Evolutionary conservation across 1,140 invertebrate species (phyloP).

Genomic region (Drosophila chauvacae): DNA sequence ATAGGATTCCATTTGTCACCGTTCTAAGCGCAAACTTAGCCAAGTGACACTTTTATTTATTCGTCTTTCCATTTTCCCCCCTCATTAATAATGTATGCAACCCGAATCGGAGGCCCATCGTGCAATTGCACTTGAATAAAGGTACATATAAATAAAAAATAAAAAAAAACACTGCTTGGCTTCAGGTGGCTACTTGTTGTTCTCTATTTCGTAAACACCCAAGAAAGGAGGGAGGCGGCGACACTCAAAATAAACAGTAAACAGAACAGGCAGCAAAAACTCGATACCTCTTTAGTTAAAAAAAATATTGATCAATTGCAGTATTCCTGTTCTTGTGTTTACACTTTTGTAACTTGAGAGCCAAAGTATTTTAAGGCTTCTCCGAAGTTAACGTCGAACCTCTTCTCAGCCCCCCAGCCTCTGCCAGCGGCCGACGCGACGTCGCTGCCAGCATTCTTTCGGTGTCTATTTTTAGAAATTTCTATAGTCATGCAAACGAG

Average conservation of each 20-base stretch:
- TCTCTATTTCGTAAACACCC: neutral
- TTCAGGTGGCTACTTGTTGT: slow-evolving; percentile 18
- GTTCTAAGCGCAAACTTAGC: slow-evolving; percentile 27
- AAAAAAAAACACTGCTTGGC: slow-evolving; percentile 28
- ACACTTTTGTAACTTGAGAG: neutral
- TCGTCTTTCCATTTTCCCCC: slow-evolving; percentile 8
- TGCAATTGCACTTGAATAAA: slow-evolving; percentile 20
- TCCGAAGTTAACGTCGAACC: slow-evolving; percentile 4
- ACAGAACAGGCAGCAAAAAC: neutral
- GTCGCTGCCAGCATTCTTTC: slow-evolving; percentile 13
- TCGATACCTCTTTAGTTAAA: neutral
- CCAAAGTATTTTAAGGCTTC: neutral
- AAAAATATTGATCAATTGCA: neutral
- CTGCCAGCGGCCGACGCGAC: neutral
- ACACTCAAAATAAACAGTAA: neutral
- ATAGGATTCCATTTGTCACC: slow-evolving; percentile 42
- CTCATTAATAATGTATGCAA: slow-evolving; percentile 36
- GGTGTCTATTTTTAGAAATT: slow-evolving; percentile 66
- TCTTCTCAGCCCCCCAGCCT: too few relatives aligned
- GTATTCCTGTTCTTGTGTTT: neutral
- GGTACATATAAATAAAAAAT: slow-evolving; percentile 6
- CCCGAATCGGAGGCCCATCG: slow-evolving; percentile 11
- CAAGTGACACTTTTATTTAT: slow-evolving; percentile 26
- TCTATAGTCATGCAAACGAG: slow-evolving; percentile 55
- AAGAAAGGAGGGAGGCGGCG: slow-evolving; percentile 1